phyloP scores from a whole-genome alignment of 2,797 vertebrate genomes.

The Potorous gilbertii region DNA sequence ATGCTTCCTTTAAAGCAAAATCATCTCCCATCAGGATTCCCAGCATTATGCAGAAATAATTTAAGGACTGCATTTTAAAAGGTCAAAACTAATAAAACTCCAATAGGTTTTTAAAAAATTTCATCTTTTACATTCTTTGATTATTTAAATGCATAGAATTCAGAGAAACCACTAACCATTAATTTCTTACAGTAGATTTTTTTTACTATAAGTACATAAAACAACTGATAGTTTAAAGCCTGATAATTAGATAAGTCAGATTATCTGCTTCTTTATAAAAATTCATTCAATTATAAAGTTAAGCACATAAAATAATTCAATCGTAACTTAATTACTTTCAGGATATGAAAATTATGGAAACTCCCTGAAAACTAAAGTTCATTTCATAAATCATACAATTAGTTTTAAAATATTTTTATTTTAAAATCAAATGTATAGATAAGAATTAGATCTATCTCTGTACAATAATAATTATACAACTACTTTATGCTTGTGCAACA shows the following conservation, averaged over 20 bases:
- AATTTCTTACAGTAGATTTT: neutral
- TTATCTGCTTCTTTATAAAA: constrained; percentile 18
- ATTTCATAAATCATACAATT: constrained; percentile 23
- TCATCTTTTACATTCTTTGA: neutral
- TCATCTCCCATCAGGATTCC: neutral
- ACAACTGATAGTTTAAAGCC: neutral
- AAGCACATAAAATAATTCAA: constrained; percentile 13
- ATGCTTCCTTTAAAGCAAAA: neutral
- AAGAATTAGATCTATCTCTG: neutral
- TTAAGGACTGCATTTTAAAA: neutral
- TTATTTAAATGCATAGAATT: neutral
- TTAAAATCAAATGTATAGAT: constrained; percentile 12
- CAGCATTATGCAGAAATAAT: neutral
- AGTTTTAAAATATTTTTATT: constrained; percentile 24
- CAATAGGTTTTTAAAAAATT: neutral
- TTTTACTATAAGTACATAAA: neutral
- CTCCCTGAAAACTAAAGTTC: constrained; percentile 23
- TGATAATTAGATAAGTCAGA: neutral
- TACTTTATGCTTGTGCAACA: neutral
- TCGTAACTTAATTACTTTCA: neutral
- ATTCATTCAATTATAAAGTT: constrained; percentile 25
- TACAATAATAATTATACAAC: neutral
- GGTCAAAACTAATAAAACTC: neutral
- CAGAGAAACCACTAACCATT: neutral
- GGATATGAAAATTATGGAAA: constrained; percentile 4